Evolutionary conservation across 2,888 invertebrate genomes (phyloP), one percentile per base, ranked within the genome.

Genomic region (Lamellibrachia columna): DNA sequence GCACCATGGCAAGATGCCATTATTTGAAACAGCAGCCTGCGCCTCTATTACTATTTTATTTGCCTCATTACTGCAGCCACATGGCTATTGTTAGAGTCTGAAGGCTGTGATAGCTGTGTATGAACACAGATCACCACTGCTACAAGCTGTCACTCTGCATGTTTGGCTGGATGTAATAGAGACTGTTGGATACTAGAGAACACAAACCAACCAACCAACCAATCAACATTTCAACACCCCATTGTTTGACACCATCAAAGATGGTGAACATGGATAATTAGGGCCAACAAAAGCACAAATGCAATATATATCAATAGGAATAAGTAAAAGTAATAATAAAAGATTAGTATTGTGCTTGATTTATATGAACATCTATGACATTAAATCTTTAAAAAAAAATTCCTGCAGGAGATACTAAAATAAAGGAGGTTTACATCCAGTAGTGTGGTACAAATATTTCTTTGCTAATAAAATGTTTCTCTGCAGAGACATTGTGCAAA

Each of bases 31-130:
- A 91, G 91, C 91, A 4, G 91, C 91, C 9, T 91, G 91, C 22
- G 28, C 91, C 91, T 91, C 91, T 91, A 91, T n/a, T 91, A 91
- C 91, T 28, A n/a, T 91, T 91, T 91, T 91, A 91, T 91, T 91
- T n/a, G 28, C 91, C 7, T 91, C 91, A 91, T 91, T 91, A 91
- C 91, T 91, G 91, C 91, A 91, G 91, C 91, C 91, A 91, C 28
- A 91, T 91, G 91, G 91, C 91, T 91, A 91, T 91, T 91, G 91
- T 91, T 91, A 91, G 28, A 91, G 91, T 91, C 91, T 91, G 40
- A 28, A 28, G 91, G 15, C 28, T 91, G 91, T 91, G 28, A 28
- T 91, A 91, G 91, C 28, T 91, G 28, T 91, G 91, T 90, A 40
- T 75, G 75, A 11, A n/a, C 91, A 91, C 4, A 91, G 91, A 28